phyloP scores from a whole-genome alignment of 2,888 invertebrate genomes.

The Cheilosia urbana region DNA sequence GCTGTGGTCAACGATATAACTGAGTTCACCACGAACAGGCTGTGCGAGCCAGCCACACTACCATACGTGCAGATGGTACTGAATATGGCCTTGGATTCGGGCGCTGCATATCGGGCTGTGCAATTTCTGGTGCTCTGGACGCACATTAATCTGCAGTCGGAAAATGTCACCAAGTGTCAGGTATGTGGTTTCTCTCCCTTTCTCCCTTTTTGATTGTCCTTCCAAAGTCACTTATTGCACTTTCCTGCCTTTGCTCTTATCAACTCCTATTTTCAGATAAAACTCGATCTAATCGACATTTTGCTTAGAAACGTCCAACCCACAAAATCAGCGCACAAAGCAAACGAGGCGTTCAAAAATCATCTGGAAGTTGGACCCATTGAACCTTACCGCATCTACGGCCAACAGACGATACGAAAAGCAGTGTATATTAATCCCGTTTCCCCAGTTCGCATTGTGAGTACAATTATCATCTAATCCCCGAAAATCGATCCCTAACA shows the following conservation, averaged over 20 bases:
- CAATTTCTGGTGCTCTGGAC: conserved; percentile 80
- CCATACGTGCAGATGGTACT: conserved; percentile 78
- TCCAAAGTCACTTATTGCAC: neutral
- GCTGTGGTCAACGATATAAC: conserved; percentile 79
- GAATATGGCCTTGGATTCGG: conserved; percentile 78
- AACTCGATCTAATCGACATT: conserved; percentile 78
- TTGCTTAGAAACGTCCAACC: conserved; percentile 72
- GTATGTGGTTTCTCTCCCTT: conserved; percentile 42
- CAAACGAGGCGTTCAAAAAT: conserved; percentile 4
- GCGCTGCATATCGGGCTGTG: conserved; percentile 79
- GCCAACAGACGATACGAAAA: conserved; percentile 78
- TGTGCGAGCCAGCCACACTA: conserved; percentile 78
- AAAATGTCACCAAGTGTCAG: conserved; percentile 79
- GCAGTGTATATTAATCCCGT: conserved; percentile 72
- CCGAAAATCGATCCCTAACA: neutral
- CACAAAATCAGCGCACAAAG: neutral
- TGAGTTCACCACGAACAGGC: conserved; percentile 80
- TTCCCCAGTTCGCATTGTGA: conserved; percentile 77
- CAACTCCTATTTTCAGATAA: conserved; percentile 36
- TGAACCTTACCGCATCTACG: conserved; percentile 56
- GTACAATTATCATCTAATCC: neutral
- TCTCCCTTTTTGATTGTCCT: too few relatives aligned
- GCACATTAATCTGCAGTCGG: conserved; percentile 81
- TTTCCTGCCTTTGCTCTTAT: neutral
- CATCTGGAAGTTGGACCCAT: conserved; percentile 4